Percentiles rank a stretch among this genome's conserved stretches.
Evolutionary conservation across 2,797 vertebrate genomes (phyloP).

Genomic region (Hypotaenidia okinawae): DNA sequence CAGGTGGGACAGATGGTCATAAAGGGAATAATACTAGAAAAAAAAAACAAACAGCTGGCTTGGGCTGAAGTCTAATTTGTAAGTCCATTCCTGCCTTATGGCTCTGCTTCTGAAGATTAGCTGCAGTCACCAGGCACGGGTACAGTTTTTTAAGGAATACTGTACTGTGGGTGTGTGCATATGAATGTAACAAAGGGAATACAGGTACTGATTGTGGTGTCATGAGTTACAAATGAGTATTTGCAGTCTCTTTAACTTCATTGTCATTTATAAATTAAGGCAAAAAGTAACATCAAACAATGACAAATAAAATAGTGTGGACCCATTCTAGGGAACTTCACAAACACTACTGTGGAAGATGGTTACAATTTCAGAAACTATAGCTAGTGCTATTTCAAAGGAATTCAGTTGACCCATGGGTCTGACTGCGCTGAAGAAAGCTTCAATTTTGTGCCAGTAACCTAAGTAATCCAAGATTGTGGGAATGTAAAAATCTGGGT

Average conservation of each 20-base stretch:
- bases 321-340: not conserved
- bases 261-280: not conserved
- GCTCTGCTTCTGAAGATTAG: conserved; percentile 11
- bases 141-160: not conserved
- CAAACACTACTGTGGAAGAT: not conserved
- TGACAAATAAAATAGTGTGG: not conserved
- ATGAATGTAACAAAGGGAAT: not conserved
- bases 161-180: not conserved
- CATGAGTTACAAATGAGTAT: not conserved
- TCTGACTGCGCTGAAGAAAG: not conserved
- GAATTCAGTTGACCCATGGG: not conserved
- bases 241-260: not conserved
- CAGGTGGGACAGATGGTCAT: conserved; percentile 45
- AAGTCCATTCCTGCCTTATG: conserved; percentile 25
- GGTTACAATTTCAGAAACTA: conserved; percentile 22
- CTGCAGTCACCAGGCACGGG: not conserved
- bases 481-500: not conserved
- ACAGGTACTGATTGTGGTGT: not conserved
- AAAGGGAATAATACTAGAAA: conserved; percentile 6
- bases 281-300: not conserved
- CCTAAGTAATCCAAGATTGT: not conserved
- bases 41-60: not conserved
- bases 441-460: not conserved
- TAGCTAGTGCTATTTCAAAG: conserved; percentile 5
- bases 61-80: conserved; percentile 9